Evolutionary conservation across 1,140 invertebrate genomes (phyloP).

Genomic region (Antheraea pernyi): DNA sequence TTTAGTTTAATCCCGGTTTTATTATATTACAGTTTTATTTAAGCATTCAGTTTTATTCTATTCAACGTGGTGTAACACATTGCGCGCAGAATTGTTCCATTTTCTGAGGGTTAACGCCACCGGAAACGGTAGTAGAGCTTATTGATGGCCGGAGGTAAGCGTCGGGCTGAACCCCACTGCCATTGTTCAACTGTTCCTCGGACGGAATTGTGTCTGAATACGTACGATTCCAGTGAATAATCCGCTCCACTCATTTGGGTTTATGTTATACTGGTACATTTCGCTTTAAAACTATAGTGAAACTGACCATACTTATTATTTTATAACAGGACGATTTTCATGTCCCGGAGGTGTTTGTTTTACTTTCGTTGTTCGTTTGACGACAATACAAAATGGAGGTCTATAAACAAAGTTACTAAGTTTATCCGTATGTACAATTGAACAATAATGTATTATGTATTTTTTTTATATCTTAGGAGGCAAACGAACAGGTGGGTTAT

Average conservation of each 20-base stretch:
- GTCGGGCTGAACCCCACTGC: background rate
- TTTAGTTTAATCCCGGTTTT: background rate
- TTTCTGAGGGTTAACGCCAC: background rate
- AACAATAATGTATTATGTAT: no score
- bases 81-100: background rate
- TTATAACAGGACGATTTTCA: background rate
- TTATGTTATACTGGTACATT: background rate
- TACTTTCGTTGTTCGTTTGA: background rate
- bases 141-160: background rate
- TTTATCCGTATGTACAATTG: no score
- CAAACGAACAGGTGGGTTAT: no score
- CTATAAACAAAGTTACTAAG: no score
- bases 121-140: conserved; percentile 1
- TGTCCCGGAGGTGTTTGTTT: background rate
- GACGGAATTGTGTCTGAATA: background rate
- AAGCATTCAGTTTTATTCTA: background rate
- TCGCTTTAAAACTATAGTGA: background rate
- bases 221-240: background rate
- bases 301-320: background rate
- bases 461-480: no score
- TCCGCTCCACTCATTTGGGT: background rate
- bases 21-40: background rate
- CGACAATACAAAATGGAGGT: no score
- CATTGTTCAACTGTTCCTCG: conserved; percentile 2
- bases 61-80: background rate